Base-by-base conservation (phyloP, 2,888 invertebrate genomes). In the Drosophila cracens region DNA sequence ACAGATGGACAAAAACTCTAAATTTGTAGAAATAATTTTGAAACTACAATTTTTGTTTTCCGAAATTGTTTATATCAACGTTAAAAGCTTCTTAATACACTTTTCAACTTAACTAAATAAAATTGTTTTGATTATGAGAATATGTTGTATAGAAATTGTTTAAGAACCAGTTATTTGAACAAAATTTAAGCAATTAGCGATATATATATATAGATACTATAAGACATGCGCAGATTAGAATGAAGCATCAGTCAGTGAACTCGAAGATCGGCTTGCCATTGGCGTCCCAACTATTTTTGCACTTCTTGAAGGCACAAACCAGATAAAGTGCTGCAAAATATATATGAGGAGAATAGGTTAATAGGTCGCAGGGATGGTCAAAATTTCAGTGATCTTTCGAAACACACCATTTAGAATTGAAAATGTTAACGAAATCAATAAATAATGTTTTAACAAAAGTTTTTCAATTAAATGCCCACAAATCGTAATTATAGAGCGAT, bases 221-320 rank as follows among this genome's bases (percentile, higher is more conserved):
- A 34, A 52, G n/a, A 46, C 62, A 43, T 34, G 53, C 29, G 34
- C 13, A 6, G 38, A 46, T 29, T 27, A 18, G 18, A 29, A 8
- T 36, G 18, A 13, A 40, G 25, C 40, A 57, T 85, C 73, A 85
- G 83, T 85, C 83, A 58, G 87, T 80, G 18, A 87, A 87, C 33
- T 82, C 76, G 33, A 87, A 87, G 25, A 87, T 48, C 0, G 87
- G 87, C n/a, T 81, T 87, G 38, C 89, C 87, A 38, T 85, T 70
- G 34, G 75, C 49, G 58, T 89, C 87, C 87, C 87, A 87, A 18
- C 76, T 78, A 33, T 87, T 87, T 70, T 87, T 87, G 82, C 95
- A 94, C 93, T 98, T 98, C 93, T 95, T 95, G 92, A 98, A 98
- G 58, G 95, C 96, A 94, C 97, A 97, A 11, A 96, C 96, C 91